Base-by-base conservation (phyloP, 2,888 invertebrate genomes). In the Glyphotaelius pellucidus region DNA sequence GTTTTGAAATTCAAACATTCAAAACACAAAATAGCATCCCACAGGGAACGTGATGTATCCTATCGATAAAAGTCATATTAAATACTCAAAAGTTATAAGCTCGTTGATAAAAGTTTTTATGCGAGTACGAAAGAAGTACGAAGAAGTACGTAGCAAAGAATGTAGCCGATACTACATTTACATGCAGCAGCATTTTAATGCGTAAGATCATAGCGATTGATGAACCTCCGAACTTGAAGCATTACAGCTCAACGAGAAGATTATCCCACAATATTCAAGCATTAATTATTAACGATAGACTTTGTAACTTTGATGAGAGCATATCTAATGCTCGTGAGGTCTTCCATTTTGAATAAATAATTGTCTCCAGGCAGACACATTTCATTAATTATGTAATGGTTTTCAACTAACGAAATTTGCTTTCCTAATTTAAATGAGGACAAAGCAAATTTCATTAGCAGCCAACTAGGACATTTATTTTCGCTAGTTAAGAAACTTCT, bases 371-470 rank as follows among this genome's bases (percentile, higher is more conserved):
- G n/a, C 35, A 88, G 67, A 79, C 79, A 79, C 79, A 89, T 86
- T 42, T 52, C 88, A 89, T 89, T 79, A 79, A 89, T 89, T 89
- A 89, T 89, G 88, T 89, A 89, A 89, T 89, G 79, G 88, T 79
- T 79, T 89, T 89, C 79, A 89, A 79, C 79, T 38, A 89, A 89
- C 79, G 15, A 89, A 89, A 89, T 89, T 89, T 89, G 79, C 79
- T 89, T 89, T 35, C 79, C 88, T 89, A 89, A 89, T 89, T 89
- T 89, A 79, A 89, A 89, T 89, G 80, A 89, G 79, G 88, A 89
- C 88, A 89, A 89, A 89, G 88, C 88, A 89, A 89, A 89, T 89
- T 89, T 89, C 88, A 89, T 89, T 79, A 89, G 79, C 42, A 89
- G n/a, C 31, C 88, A 79, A 89, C 79, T 79, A 79, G 88, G 88